Conservation (phyloP, 1,140 invertebrate species). For the Olivierus martensii region DNA sequence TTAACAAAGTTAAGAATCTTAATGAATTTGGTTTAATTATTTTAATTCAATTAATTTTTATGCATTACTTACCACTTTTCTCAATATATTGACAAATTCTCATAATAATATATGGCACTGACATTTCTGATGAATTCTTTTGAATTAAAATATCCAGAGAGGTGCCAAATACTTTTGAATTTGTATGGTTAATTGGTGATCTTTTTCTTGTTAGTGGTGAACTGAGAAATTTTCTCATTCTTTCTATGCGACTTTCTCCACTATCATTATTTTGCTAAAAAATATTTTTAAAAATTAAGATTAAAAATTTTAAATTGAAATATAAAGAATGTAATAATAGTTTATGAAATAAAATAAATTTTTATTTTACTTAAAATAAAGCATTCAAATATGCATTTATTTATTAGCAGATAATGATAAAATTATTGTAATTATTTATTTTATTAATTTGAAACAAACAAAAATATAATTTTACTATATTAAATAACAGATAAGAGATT, state of each 20-base stretch:
- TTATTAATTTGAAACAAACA: too few species aligned
- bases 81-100: slow-evolving; percentile 21
- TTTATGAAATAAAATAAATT: too few species aligned
- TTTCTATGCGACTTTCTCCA: slow-evolving; percentile 20
- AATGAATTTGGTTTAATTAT: not conserved
- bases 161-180: slow-evolving; percentile 19
- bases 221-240: slow-evolving; percentile 19
- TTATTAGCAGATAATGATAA: too few species aligned
- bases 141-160: slow-evolving; percentile 17
- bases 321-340: too few species aligned
- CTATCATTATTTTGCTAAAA: slow-evolving; percentile 4
- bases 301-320: too few species aligned
- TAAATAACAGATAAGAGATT: too few species aligned
- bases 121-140: slow-evolving; percentile 19
- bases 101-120: slow-evolving; percentile 18
- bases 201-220: slow-evolving; percentile 20
- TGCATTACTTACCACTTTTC: slow-evolving; percentile 5
- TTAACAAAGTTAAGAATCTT: not conserved
- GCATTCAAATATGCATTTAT: too few species aligned
- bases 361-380: too few species aligned
- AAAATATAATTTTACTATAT: too few species aligned
- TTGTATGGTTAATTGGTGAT: not conserved
- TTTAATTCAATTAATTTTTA: not conserved
- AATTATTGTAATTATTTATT: too few species aligned
- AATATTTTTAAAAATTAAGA: not conserved